Percentiles rank a stretch among this genome's conserved stretches.
These are phyloP conservation scores for Acipenser oxyrinchus DNA, from an alignment of 2,797 vertebrate genomes.

Conservation along the genomic window DNA sequence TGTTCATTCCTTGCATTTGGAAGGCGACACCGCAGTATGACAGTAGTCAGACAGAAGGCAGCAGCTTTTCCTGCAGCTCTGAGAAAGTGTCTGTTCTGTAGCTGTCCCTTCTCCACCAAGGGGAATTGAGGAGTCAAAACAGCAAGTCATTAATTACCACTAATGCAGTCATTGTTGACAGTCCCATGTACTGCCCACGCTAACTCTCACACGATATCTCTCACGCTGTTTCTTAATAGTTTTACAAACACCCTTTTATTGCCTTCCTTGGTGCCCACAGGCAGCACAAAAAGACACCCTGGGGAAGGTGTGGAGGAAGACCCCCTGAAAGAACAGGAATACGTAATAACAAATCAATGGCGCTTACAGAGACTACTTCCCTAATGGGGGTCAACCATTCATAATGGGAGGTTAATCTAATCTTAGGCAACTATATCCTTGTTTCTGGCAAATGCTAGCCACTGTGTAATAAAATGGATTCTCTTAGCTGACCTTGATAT, in stretches of 20 bases:
- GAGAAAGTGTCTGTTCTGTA: not conserved
- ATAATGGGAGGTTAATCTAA: not conserved
- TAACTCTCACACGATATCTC: not conserved
- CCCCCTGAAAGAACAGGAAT: not conserved
- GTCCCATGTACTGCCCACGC: not conserved
- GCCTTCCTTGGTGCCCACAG: not conserved
- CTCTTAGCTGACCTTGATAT: not conserved
- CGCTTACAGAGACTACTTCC: not conserved
- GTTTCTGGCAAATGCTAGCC: not conserved
- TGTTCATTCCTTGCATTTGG: too few relatives aligned
- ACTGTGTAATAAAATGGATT: not conserved
- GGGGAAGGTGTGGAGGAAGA: not conserved
- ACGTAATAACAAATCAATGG: not conserved
- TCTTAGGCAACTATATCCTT: not conserved
- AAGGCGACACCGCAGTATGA: not conserved
- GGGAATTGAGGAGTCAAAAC: not conserved
- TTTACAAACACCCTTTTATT: not conserved
- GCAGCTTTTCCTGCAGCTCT: not conserved
- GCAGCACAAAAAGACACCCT: not conserved
- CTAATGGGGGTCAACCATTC: not conserved
- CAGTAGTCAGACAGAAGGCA: not conserved
- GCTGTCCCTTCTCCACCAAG: not conserved
- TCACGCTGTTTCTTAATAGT: too few relatives aligned
- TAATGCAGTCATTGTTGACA: not conserved
- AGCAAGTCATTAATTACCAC: constrained; percentile 1